phyloP scores from a whole-genome alignment of 2,113 vertebrate species.

The Ptychochromis oligacanthus region DNA sequence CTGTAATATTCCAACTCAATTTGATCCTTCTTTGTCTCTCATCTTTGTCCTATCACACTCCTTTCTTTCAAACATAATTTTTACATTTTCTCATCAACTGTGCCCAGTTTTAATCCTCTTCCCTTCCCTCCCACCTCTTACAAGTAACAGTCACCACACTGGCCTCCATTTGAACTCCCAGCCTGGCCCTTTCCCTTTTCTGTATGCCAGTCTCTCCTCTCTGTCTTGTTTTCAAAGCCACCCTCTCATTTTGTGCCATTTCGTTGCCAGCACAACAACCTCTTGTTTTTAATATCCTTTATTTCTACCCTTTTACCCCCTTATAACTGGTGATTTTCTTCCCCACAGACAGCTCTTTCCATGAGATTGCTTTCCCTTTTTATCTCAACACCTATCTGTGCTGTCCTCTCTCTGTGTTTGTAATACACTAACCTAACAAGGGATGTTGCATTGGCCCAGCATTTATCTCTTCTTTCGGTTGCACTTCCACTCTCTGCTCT shows the following conservation, averaged over 20 bases:
- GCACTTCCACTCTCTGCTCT: constrained; percentile 14
- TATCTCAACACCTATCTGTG: constrained; percentile 20
- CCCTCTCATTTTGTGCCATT: constrained; percentile 36
- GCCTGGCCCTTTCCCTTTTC: constrained; percentile 15
- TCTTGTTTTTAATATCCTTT: constrained; percentile 44
- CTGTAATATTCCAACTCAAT: constrained; percentile 39
- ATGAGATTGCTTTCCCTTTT: constrained; percentile 34
- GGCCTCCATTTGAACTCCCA: constrained; percentile 52
- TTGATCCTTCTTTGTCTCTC: constrained; percentile 27
- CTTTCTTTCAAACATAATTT: constrained; percentile 19
- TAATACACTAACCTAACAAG: constrained; percentile 23
- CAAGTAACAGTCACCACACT: not conserved
- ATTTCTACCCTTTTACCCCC: constrained; percentile 33
- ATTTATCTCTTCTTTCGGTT: constrained; percentile 3
- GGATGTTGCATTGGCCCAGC: not conserved
- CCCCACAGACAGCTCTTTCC: constrained; percentile 10
- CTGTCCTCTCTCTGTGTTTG: constrained; percentile 14
- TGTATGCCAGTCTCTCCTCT: not conserved
- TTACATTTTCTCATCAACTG: constrained; percentile 22
- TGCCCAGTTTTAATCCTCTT: not conserved
- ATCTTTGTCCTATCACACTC: not conserved
- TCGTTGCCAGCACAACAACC: constrained; percentile 15
- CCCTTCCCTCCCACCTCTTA: not conserved
- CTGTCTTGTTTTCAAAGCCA: constrained; percentile 25
- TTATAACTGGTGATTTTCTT: constrained; percentile 30